These are phyloP conservation scores for Hesperophylax magnus DNA, from an alignment of 1,140 invertebrate genomes.

Conservation along the genomic window DNA sequence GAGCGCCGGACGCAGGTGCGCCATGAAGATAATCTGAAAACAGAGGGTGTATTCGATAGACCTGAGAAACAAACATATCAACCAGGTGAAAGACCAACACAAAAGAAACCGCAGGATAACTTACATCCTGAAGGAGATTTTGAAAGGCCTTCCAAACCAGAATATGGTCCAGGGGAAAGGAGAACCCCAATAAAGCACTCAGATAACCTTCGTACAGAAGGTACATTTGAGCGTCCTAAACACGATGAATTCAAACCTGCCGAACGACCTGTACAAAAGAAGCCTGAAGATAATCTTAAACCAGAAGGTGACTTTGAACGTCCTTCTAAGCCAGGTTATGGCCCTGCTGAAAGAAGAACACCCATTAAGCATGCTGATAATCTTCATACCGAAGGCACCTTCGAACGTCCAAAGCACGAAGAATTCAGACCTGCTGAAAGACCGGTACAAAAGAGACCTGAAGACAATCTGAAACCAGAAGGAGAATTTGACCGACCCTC, in stretches of 20 bases:
- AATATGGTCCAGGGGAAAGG: constrained; percentile 68
- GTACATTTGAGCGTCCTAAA: constrained; percentile 71
- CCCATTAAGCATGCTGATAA: constrained; percentile 70
- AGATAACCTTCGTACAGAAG: constrained; percentile 73
- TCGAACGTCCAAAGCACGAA: constrained; percentile 68
- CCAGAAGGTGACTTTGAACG: constrained; percentile 75
- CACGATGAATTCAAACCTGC: constrained; percentile 63
- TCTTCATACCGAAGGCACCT: constrained; percentile 78
- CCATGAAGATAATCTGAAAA: constrained; percentile 73
- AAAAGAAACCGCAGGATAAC: constrained; percentile 74
- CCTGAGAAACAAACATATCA: constrained; percentile 72
- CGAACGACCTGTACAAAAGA: constrained; percentile 66
- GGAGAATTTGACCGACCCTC: constrained; percentile 73
- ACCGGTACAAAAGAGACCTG: constrained; percentile 65
- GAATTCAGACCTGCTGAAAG: constrained; percentile 67
- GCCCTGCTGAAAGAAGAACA: constrained; percentile 61
- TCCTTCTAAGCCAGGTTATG: constrained; percentile 60
- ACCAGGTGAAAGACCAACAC: constrained; percentile 73
- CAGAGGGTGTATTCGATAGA: constrained; percentile 73
- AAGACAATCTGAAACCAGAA: constrained; percentile 72
- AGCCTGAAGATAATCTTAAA: constrained; percentile 72
- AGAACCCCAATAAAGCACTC: constrained; percentile 70
- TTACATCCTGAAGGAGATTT: constrained; percentile 81
- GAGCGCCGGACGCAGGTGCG: constrained; percentile 62
- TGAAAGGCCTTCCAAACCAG: constrained; percentile 64